Evolutionary conservation across 2,888 invertebrate genomes (phyloP).

Genomic region (Pseudoips prasinana): DNA sequence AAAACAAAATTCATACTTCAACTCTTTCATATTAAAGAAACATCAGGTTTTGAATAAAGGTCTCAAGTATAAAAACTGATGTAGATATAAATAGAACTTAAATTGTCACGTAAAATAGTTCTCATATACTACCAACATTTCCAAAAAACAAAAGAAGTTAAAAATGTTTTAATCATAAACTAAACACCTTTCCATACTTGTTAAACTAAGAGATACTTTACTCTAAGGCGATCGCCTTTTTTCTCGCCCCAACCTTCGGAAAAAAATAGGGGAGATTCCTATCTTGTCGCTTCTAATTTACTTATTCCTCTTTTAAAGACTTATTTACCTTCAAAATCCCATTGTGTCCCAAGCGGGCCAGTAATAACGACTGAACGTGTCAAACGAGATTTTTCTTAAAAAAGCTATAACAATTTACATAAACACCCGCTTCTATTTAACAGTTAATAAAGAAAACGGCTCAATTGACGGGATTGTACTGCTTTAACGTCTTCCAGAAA

Average conservation of each 20-base stretch:
- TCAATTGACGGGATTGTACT: conserved; percentile 69
- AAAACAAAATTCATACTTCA: no score
- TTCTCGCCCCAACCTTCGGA: conserved; percentile 68
- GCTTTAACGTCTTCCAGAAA: conserved; percentile 73
- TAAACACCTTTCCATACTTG: conserved; percentile 46
- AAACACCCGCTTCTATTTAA: conserved; percentile 79
- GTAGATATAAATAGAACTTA: no score
- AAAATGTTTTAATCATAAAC: no score
- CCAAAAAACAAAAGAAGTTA: no score
- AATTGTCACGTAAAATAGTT: no score
- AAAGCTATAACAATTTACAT: conserved; percentile 82
- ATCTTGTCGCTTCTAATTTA: conserved; percentile 91
- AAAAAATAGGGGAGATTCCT: conserved; percentile 87
- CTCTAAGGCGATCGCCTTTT: conserved; percentile 77
- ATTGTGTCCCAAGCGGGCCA: conserved; percentile 73
- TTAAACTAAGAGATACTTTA: conserved; percentile 40
- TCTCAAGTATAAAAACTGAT: no score
- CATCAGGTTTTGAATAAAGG: no score
- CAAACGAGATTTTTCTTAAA: conserved; percentile 77
- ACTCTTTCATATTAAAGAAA: no score
- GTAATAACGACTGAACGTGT: conserved; percentile 74
- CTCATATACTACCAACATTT: no score
- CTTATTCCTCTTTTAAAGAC: conserved; percentile 89
- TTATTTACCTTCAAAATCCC: conserved; percentile 86
- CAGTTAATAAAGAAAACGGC: conserved; percentile 80